These are phyloP conservation scores for Hyppa rectilinea DNA, from an alignment of 2,888 invertebrate genomes.

Conservation along the genomic window DNA sequence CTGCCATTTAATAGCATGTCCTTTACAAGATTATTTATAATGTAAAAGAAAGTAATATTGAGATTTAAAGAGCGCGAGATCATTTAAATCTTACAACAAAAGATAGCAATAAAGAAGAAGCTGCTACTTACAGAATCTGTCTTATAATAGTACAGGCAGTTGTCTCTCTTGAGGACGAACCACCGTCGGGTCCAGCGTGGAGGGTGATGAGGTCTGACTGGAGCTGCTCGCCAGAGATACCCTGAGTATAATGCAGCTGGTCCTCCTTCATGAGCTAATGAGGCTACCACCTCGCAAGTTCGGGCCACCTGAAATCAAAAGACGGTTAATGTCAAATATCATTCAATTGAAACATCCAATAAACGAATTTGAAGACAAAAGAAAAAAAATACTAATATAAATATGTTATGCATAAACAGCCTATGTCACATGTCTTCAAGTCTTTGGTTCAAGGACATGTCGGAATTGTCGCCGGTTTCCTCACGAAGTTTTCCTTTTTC, in stretches of 20 bases:
- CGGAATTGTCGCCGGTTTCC: too few relatives aligned
- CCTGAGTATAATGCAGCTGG: constrained; percentile 93
- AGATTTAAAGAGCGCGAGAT: neutral
- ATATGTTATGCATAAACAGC: too few relatives aligned
- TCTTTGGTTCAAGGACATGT: too few relatives aligned
- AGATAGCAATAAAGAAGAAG: neutral
- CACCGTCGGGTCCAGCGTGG: constrained; percentile 96
- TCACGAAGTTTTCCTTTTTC: too few relatives aligned
- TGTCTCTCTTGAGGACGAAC: constrained; percentile 97
- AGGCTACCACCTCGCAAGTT: constrained; percentile 95
- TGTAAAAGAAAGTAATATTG: neutral
- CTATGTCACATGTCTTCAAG: too few relatives aligned
- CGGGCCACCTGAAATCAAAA: constrained; percentile 92
- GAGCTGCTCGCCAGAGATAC: constrained; percentile 94
- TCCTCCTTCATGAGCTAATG: constrained; percentile 92
- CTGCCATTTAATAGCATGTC: constrained; percentile 17
- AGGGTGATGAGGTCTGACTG: constrained; percentile 84
- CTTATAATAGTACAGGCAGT: constrained; percentile 98
- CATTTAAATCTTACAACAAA: neutral
- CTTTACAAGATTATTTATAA: neutral
- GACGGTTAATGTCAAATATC: neutral
- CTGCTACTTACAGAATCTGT: constrained; percentile 92
- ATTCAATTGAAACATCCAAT: neutral
- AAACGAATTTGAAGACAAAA: too few relatives aligned
- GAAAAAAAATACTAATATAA: too few relatives aligned